phyloP scores from a whole-genome alignment of 2,888 invertebrate species.

The Dione vanillae region DNA sequence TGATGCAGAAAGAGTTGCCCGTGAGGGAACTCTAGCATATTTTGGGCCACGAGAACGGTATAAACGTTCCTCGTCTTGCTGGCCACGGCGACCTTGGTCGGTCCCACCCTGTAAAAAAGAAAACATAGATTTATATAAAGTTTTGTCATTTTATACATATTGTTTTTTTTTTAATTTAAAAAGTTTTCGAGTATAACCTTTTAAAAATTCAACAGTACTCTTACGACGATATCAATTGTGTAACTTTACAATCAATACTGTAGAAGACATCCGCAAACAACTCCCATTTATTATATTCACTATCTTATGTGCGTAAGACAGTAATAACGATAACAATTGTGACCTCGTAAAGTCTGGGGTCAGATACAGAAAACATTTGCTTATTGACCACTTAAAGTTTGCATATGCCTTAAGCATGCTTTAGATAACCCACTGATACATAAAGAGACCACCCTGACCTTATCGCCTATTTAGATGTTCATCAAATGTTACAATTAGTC shows the following conservation, averaged over 20 bases:
- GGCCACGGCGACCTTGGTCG: slow-evolving; percentile 73
- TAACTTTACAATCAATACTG: slow-evolving; percentile 68
- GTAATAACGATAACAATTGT: slow-evolving; percentile 66
- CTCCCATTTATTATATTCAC: slow-evolving; percentile 78
- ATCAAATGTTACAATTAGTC: background rate
- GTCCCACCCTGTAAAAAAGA: slow-evolving; percentile 68
- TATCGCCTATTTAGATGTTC: slow-evolving; percentile 41
- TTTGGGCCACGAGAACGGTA: slow-evolving; percentile 74
- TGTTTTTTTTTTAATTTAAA: background rate
- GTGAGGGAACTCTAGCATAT: slow-evolving; percentile 79
- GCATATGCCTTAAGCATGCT: slow-evolving; percentile 71
- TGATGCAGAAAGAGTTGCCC: slow-evolving; percentile 82
- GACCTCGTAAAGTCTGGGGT: slow-evolving; percentile 69
- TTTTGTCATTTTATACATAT: background rate
- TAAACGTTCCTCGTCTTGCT: slow-evolving; percentile 76
- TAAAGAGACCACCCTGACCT: slow-evolving; percentile 64
- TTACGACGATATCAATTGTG: slow-evolving; percentile 38
- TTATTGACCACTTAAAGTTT: slow-evolving; percentile 66
- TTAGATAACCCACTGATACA: slow-evolving; percentile 70
- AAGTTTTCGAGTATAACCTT: slow-evolving; percentile 24
- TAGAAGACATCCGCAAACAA: slow-evolving; percentile 70
- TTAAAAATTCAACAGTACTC: slow-evolving; percentile 26
- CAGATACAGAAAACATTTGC: slow-evolving; percentile 70
- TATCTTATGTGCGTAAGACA: slow-evolving; percentile 78
- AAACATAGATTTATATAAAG: slow-evolving; percentile 14